A percentile compares a stretch with the other conserved stretches of the same genome.
Conservation (phyloP, 2,888 invertebrate genomes). For the Cryptocephalus moraei region DNA sequence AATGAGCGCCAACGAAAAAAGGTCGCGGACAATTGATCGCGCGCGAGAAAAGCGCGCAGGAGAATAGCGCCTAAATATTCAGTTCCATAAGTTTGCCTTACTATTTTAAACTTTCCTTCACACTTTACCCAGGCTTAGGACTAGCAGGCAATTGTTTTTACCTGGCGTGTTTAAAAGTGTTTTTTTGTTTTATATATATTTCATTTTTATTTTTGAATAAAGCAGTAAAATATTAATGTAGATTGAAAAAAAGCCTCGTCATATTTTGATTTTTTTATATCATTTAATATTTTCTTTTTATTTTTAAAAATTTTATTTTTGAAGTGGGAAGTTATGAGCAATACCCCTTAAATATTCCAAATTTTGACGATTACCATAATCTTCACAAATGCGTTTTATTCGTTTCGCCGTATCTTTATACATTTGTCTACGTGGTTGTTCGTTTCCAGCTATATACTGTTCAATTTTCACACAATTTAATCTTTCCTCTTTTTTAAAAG, state of each 20-base stretch:
- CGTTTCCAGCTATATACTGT: slow-evolving; percentile 1
- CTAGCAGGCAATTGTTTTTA: too few species aligned
- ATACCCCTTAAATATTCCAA: slow-evolving; percentile 2
- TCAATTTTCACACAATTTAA: slow-evolving; percentile 2
- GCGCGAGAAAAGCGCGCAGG: too few species aligned
- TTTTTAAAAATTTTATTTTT: not conserved
- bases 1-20: too few species aligned
- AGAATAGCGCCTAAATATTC: too few species aligned
- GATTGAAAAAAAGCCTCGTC: not conserved
- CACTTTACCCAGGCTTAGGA: slow-evolving; percentile 2
- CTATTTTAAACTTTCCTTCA: not conserved
- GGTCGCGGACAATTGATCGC: too few species aligned
- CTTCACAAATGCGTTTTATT: not conserved
- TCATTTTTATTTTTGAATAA: too few species aligned
- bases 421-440: not conserved
- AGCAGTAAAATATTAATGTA: too few species aligned
- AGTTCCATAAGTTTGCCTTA: too few species aligned
- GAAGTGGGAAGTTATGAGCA: not conserved
- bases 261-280: not conserved
- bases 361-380: not conserved
- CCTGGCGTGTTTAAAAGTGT: not conserved
- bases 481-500: not conserved
- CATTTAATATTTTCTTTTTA: not conserved
- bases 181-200: not conserved
- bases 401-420: slow-evolving; percentile 1